Evolutionary conservation across 2,113 vertebrate genomes (phyloP).

Genomic region (Thermophis baileyi): DNA sequence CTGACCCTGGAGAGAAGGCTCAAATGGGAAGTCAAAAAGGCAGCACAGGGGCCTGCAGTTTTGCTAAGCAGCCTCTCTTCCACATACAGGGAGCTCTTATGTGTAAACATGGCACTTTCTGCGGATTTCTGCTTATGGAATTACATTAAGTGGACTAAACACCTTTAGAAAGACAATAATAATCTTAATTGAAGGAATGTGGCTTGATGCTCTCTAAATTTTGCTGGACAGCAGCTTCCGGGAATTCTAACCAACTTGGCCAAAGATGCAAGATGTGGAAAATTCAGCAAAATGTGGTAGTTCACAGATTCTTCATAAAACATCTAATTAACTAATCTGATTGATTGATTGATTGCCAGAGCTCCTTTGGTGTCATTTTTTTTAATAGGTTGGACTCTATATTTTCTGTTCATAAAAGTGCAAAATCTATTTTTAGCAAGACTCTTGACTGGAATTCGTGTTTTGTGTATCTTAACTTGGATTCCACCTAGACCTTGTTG

Average conservation of each 20-base stretch:
- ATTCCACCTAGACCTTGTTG: slow-evolving; percentile 1
- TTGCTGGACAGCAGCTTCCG: background rate
- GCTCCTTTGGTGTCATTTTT: background rate
- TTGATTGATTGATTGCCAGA: background rate
- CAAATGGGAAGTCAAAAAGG: background rate
- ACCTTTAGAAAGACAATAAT: background rate
- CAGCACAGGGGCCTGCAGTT: background rate
- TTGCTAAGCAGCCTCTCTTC: background rate
- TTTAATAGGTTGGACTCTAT: background rate
- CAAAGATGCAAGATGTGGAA: background rate
- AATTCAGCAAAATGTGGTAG: background rate
- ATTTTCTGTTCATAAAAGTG: background rate
- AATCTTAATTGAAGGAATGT: background rate
- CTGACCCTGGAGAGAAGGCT: background rate
- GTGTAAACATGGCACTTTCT: background rate
- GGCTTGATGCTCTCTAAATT: background rate
- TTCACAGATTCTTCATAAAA: background rate
- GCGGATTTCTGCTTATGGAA: background rate
- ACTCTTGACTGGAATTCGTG: background rate
- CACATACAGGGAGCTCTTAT: background rate
- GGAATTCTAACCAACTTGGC: background rate
- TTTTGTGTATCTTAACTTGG: background rate
- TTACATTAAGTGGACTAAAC: background rate
- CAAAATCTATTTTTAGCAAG: background rate
- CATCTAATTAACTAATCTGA: background rate